Evolutionary conservation across 2,113 vertebrate species (phyloP).

Genomic region (Platichthys flesus): DNA sequence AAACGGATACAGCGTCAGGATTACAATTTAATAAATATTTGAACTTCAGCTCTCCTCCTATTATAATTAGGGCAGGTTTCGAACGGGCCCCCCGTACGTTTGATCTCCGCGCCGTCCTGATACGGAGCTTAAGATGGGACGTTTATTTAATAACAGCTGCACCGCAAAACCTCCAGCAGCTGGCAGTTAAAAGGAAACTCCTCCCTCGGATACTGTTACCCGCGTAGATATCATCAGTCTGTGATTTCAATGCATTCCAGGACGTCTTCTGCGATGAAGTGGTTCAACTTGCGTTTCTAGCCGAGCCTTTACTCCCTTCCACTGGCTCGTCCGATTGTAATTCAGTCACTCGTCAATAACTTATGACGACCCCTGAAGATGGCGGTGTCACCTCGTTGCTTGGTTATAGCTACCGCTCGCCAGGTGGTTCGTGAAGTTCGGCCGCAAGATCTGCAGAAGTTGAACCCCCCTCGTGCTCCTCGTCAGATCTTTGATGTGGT

Average conservation of each 20-base stretch:
- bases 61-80: slow-evolving; percentile 71
- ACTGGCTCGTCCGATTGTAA: slow-evolving; percentile 26
- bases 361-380: slow-evolving; percentile 1
- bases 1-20: slow-evolving; percentile 66
- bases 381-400: slow-evolving; percentile 27
- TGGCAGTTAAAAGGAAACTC: slow-evolving; percentile 71
- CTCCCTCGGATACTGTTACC: slow-evolving; percentile 60
- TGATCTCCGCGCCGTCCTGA: slow-evolving; percentile 62
- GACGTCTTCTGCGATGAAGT: slow-evolving; percentile 49
- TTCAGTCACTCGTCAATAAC: slow-evolving; percentile 10
- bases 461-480: background rate
- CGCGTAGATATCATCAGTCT: slow-evolving; percentile 59
- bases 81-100: slow-evolving; percentile 45
- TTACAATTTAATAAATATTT: slow-evolving; percentile 72
- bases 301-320: slow-evolving; percentile 4
- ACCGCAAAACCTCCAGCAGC: slow-evolving; percentile 66
- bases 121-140: slow-evolving; percentile 60
- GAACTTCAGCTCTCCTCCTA: slow-evolving; percentile 55
- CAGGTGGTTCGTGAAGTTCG: slow-evolving; percentile 16
- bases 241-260: slow-evolving; percentile 60
- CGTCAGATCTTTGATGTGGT: slow-evolving; percentile 42
- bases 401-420: background rate
- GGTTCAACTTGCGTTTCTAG: slow-evolving; percentile 20
- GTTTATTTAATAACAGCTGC: slow-evolving; percentile 74
- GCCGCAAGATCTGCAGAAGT: background rate